phyloP scores from a whole-genome alignment of 2,113 vertebrate genomes.

The Silurus glanis region DNA sequence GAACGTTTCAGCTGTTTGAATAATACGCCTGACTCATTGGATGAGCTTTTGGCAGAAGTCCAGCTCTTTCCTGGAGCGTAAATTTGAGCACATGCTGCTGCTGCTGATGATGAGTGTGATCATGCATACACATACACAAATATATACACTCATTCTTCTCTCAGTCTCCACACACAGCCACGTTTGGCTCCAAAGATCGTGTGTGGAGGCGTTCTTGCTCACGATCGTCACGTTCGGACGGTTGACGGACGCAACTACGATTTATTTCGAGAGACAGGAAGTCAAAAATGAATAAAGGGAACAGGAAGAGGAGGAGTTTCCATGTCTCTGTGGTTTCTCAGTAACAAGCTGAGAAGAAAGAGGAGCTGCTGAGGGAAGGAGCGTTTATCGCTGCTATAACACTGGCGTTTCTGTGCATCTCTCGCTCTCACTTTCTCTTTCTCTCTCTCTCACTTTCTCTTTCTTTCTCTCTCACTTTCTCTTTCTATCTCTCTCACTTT shows the following conservation, averaged over 20 bases:
- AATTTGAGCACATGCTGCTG: background rate
- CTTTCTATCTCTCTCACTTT: too few relatives aligned
- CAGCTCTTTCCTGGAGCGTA: background rate
- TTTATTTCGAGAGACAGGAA: too few relatives aligned
- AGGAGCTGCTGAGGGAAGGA: background rate
- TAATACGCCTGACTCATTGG: background rate
- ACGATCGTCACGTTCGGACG: too few relatives aligned
- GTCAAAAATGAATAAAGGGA: too few relatives aligned
- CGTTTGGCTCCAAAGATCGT: background rate
- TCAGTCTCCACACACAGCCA: background rate
- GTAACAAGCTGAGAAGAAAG: too few relatives aligned
- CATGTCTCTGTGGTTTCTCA: too few relatives aligned
- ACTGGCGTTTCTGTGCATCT: background rate
- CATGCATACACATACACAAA: background rate
- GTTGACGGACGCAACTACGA: too few relatives aligned
- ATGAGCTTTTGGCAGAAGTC: background rate
- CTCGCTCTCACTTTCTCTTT: background rate
- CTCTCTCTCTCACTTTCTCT: slow-evolving; percentile 9
- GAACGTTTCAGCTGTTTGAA: background rate
- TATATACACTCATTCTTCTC: background rate
- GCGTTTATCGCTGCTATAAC: background rate
- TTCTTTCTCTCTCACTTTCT: too few relatives aligned
- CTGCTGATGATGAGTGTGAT: background rate
- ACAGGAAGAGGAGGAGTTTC: too few relatives aligned
- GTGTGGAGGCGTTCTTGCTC: background rate